Percentiles rank a stretch among this genome's conserved stretches.
These are phyloP conservation scores for Eumerus sabulonum DNA, from an alignment of 2,888 invertebrate genomes.

Conservation along the genomic window DNA sequence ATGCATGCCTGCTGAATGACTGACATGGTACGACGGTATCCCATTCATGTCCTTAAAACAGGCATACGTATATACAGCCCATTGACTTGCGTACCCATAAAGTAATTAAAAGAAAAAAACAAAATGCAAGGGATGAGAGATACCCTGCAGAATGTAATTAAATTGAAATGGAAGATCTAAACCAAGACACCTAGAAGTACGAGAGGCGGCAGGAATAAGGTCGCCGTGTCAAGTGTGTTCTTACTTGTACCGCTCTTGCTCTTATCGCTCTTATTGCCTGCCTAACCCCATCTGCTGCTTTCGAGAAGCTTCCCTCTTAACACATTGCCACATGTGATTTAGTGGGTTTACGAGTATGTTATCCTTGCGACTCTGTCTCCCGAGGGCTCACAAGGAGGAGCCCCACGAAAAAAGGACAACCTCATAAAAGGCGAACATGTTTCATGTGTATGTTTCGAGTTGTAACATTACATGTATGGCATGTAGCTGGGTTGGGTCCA, in stretches of 20 bases:
- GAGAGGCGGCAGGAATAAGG: conserved; percentile 11
- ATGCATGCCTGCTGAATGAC: conserved; percentile 2
- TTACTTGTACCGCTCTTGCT: neutral
- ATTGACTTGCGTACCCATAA: neutral
- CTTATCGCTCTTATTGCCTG: neutral
- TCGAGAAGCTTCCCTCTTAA: conserved; percentile 33
- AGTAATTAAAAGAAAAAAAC: conserved; percentile 14
- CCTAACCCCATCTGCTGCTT: conserved; percentile 36
- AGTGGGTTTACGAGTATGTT: conserved; percentile 5
- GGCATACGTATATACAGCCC: neutral
- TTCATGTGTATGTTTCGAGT: conserved; percentile 6
- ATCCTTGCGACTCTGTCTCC: neutral
- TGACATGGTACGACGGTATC: conserved; percentile 1
- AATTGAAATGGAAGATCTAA: conserved; percentile 28
- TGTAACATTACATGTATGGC: neutral
- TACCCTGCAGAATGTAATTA: conserved; percentile 41
- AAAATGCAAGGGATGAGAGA: neutral
- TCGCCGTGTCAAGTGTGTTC: conserved; percentile 16
- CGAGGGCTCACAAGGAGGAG: neutral
- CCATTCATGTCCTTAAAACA: neutral
- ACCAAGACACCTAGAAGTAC: neutral
- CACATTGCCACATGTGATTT: conserved; percentile 38
- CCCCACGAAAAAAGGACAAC: conserved; percentile 27
- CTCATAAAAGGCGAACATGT: conserved; percentile 13
- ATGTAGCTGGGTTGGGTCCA: conserved; percentile 28